phyloP scores from a whole-genome alignment of 2,888 invertebrate genomes.

The Melanostoma scalare region DNA sequence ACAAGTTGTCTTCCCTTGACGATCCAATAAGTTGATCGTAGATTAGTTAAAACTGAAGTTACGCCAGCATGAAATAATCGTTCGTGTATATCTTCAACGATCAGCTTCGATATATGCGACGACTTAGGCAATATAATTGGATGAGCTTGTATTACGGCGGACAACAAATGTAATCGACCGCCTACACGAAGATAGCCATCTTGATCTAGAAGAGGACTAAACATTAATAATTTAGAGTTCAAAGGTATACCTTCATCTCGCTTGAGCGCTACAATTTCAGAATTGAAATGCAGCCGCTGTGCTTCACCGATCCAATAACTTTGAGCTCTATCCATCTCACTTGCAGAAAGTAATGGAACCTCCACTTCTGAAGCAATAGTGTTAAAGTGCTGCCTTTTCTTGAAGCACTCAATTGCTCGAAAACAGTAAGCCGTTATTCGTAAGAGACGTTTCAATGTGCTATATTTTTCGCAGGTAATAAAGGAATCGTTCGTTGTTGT shows the following conservation, averaged over 20 bases:
- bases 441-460: conserved; percentile 24
- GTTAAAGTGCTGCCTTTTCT: conserved; percentile 7
- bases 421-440: conserved; percentile 29
- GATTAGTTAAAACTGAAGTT: too few relatives aligned
- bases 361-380: not conserved
- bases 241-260: conserved; percentile 15
- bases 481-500: not conserved
- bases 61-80: conserved; percentile 1
- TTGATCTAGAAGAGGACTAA: conserved; percentile 31
- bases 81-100: not conserved
- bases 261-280: conserved; percentile 21
- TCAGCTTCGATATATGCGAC: conserved; percentile 6
- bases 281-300: conserved; percentile 29
- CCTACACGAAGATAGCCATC: conserved; percentile 11
- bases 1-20: not conserved
- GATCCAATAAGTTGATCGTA: not conserved
- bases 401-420: conserved; percentile 13
- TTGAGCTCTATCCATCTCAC: conserved; percentile 2
- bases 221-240: conserved; percentile 26
- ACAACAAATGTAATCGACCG: conserved; percentile 5
- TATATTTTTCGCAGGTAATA: not conserved
- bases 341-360: not conserved
- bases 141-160: conserved; percentile 5
- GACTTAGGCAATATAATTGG: conserved; percentile 1
- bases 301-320: conserved; percentile 28